Evolutionary conservation across 2,888 invertebrate genomes (phyloP).

Genomic region (Trilocha varians): DNA sequence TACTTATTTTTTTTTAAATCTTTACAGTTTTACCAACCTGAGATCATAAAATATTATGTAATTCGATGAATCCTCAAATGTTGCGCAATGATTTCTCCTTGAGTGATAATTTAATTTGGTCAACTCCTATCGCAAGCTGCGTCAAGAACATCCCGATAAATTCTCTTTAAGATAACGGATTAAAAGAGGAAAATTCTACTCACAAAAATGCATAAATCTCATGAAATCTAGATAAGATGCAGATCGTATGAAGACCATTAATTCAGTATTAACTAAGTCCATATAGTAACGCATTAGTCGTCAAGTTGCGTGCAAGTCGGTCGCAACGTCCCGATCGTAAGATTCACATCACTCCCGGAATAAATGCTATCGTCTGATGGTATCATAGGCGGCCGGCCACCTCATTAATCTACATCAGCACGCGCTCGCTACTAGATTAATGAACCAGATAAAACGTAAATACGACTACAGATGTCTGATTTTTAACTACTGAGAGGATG

Average conservation of each 20-base stretch:
- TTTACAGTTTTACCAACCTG: no score
- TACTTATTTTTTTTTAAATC: no score
- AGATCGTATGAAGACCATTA: not conserved
- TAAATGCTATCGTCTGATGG: constrained; percentile 52
- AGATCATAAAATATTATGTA: no score
- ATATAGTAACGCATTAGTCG: not conserved
- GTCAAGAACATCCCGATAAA: no score
- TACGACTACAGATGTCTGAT: constrained; percentile 62
- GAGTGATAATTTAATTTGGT: no score
- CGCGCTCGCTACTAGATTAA: constrained; percentile 64
- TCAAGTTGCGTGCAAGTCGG: constrained; percentile 36
- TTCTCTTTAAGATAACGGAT: not conserved
- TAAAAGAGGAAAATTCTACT: not conserved
- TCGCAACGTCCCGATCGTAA: constrained; percentile 23
- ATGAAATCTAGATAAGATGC: not conserved
- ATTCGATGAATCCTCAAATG: no score
- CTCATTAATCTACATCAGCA: constrained; percentile 71
- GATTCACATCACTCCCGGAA: constrained; percentile 57
- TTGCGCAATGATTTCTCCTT: no score
- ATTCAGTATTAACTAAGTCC: not conserved
- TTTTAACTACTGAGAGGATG: constrained; percentile 23
- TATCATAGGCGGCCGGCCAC: constrained; percentile 57
- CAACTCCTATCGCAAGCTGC: no score
- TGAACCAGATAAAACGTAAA: constrained; percentile 67
- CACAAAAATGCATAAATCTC: not conserved